phyloP scores from a whole-genome alignment of 2,888 invertebrate species.

The Priapulus caudatus region DNA sequence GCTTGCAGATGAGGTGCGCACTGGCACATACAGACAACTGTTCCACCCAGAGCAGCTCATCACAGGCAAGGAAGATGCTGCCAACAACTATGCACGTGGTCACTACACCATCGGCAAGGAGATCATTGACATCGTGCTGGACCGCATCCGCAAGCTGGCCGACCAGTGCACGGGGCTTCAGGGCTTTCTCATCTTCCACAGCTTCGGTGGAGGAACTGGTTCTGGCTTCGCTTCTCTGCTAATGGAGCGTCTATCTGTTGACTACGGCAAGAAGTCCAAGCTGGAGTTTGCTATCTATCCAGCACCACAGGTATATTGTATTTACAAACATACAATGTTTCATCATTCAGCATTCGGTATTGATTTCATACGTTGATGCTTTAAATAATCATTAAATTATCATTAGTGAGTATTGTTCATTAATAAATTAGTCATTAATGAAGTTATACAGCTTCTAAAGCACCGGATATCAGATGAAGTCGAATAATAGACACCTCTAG shows the following conservation, averaged over 20 bases:
- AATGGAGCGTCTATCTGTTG: conserved; percentile 68
- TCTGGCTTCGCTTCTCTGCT: conserved; percentile 76
- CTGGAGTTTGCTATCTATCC: conserved; percentile 82
- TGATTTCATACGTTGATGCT: too few species aligned
- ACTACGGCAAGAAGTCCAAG: too few species aligned
- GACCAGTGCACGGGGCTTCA: conserved; percentile 63
- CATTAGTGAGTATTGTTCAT: too few species aligned
- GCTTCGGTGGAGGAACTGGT: conserved; percentile 76
- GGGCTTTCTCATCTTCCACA: conserved; percentile 78
- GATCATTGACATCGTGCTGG: conserved; percentile 58
- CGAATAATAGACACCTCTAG: too few species aligned
- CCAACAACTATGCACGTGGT: conserved; percentile 93
- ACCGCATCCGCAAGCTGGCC: conserved; percentile 60
- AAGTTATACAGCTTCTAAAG: too few species aligned
- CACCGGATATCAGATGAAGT: too few species aligned
- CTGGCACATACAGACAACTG: conserved; percentile 66
- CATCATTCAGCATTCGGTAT: too few species aligned
- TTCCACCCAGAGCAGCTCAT: too few species aligned
- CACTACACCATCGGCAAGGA: conserved; percentile 88
- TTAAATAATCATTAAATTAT: too few species aligned
- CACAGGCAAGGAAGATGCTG: conserved; percentile 73
- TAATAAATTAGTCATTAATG: too few species aligned
- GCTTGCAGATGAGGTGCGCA: conserved; percentile 82
- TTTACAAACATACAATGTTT: too few species aligned
- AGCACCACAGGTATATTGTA: conserved; percentile 61